Percentiles rank a stretch among this genome's conserved stretches.
Conservation (phyloP, 2,113 vertebrate genomes). For the Callipepla californica region DNA sequence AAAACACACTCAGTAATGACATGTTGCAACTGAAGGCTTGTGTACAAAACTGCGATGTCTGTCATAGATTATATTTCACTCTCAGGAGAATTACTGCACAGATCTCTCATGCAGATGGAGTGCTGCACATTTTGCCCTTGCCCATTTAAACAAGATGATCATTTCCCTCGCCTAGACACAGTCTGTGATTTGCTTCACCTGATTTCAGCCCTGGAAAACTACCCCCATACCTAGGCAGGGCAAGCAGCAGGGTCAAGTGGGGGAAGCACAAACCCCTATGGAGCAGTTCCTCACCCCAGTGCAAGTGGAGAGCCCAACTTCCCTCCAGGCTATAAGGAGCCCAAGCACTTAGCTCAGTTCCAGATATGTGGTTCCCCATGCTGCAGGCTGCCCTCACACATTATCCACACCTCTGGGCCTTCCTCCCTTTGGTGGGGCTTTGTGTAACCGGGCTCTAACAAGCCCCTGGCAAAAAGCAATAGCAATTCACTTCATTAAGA, state of each 20-base stretch:
- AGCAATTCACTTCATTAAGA: neutral
- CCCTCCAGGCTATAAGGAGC: neutral
- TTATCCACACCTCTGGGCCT: neutral
- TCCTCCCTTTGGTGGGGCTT: neutral
- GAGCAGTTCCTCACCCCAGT: accelerated
- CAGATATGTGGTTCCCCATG: neutral
- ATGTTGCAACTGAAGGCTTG: neutral
- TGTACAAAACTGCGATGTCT: neutral
- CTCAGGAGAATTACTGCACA: neutral
- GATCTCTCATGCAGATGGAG: neutral
- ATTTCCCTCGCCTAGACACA: neutral
- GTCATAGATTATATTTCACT: neutral
- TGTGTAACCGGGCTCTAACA: accelerated
- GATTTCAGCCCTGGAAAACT: neutral
- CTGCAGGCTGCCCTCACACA: accelerated
- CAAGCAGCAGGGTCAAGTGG: neutral
- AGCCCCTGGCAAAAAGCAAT: neutral
- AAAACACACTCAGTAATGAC: neutral
- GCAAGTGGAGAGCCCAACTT: neutral
- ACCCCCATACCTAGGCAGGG: neutral
- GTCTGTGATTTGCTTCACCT: accelerated
- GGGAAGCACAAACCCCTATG: neutral
- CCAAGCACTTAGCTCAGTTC: neutral
- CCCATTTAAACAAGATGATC: neutral
- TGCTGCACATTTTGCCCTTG: neutral